Conservation (phyloP, 2,797 vertebrate genomes). For the Acanthornis magna region DNA sequence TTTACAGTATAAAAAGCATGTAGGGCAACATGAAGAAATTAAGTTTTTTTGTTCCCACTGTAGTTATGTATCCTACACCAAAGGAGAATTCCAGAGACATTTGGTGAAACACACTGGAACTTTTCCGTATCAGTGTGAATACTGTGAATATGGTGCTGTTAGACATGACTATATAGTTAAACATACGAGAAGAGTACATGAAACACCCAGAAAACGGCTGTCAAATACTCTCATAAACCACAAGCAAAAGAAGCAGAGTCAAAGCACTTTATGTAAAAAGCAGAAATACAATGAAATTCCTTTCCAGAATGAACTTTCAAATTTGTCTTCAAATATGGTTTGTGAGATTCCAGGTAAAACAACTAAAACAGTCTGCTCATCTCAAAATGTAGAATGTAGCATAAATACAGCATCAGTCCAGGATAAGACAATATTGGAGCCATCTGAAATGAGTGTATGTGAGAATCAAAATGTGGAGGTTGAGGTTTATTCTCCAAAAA, state of each 20-base stretch:
- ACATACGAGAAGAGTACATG: constrained; percentile 88
- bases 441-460: neutral
- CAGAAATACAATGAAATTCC: constrained; percentile 2
- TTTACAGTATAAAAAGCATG: constrained; percentile 82
- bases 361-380: neutral
- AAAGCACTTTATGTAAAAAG: constrained; percentile 41
- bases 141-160: constrained; percentile 91
- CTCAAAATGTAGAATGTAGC: constrained; percentile 28
- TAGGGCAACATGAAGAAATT: constrained; percentile 84
- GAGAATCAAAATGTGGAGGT: constrained; percentile 78
- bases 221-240: constrained; percentile 27
- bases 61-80: constrained; percentile 84
- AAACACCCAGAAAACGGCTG: constrained; percentile 24
- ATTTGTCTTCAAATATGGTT: constrained; percentile 14
- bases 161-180: constrained; percentile 90
- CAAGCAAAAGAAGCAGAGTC: constrained; percentile 48
- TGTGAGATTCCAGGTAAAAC: constrained; percentile 13
- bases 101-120: constrained; percentile 86
- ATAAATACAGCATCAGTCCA: constrained; percentile 48
- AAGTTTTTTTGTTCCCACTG: constrained; percentile 91
- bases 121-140: constrained; percentile 87
- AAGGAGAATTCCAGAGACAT: constrained; percentile 88
- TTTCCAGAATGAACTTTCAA: constrained; percentile 23
- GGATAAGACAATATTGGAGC: constrained; percentile 10
- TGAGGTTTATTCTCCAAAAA: constrained; percentile 82